Conservation (phyloP, 2,888 invertebrate species). For the Oligia fasciuncula region DNA sequence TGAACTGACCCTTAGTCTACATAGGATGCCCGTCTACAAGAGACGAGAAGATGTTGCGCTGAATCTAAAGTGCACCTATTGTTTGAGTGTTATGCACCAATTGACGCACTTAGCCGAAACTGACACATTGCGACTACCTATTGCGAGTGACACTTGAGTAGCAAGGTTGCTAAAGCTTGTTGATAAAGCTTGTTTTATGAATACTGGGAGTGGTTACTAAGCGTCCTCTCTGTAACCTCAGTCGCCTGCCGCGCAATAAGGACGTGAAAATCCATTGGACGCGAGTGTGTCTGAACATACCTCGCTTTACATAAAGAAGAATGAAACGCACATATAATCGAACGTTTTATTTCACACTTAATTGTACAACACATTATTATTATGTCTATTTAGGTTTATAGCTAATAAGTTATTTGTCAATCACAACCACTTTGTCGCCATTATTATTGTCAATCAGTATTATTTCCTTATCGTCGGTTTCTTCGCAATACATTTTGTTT, state of each 20-base stretch:
- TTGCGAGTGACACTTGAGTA: constrained; percentile 25
- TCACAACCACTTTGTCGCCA: constrained; percentile 35
- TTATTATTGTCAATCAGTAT: constrained; percentile 24
- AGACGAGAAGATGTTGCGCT: constrained; percentile 37
- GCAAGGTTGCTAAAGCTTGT: constrained; percentile 17
- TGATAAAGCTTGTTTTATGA: constrained; percentile 24
- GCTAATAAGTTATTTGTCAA: constrained; percentile 42
- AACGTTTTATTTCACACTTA: constrained; percentile 46
- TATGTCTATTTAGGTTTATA: constrained; percentile 37
- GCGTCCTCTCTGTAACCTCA: neutral
- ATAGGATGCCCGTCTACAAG: constrained; percentile 10
- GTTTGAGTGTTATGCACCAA: constrained; percentile 42
- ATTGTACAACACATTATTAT: constrained; percentile 30
- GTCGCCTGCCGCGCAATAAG: neutral
- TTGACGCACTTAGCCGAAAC: constrained; percentile 41
- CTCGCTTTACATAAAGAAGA: constrained; percentile 20
- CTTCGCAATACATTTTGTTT: constrained; percentile 85
- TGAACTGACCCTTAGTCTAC: too few species aligned
- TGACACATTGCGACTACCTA: constrained; percentile 31
- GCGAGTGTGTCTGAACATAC: neutral
- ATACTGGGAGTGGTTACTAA: neutral
- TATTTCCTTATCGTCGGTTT: constrained; percentile 58
- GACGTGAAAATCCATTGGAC: neutral
- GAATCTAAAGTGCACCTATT: constrained; percentile 38
- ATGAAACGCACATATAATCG: constrained; percentile 42